These are phyloP conservation scores for Balanococcus diminutus DNA, from an alignment of 2,888 invertebrate species.

Conservation along the genomic window DNA sequence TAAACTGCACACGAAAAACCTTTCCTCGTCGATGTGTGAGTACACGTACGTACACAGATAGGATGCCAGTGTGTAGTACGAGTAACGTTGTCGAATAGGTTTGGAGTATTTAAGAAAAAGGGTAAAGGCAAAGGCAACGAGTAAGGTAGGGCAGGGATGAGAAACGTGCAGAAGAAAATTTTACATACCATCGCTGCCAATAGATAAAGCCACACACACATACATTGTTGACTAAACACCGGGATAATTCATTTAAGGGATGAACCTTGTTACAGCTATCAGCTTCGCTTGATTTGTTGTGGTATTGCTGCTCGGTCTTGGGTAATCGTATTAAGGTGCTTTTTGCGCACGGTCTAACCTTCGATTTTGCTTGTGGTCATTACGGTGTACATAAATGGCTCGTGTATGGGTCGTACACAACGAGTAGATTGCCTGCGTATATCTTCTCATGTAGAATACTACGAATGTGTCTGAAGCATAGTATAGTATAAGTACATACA, in stretches of 20 bases:
- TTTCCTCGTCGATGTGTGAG: not conserved
- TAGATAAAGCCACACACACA: slow-evolving; percentile 31
- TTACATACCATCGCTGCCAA: slow-evolving; percentile 28
- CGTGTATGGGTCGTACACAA: not conserved
- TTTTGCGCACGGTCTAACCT: slow-evolving; percentile 31
- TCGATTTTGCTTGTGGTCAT: slow-evolving; percentile 31
- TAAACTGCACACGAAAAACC: not conserved
- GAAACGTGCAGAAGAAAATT: not conserved
- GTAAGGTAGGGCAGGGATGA: not conserved
- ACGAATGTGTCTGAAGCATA: not conserved
- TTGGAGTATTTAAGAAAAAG: not conserved
- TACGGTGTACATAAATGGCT: not conserved
- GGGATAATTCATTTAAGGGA: slow-evolving; percentile 44
- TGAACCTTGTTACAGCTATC: slow-evolving; percentile 46
- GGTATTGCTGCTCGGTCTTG: not conserved
- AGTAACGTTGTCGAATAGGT: not conserved
- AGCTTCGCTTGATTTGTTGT: slow-evolving; percentile 44
- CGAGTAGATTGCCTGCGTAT: not conserved
- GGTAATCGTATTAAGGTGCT: slow-evolving; percentile 20
- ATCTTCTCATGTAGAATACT: not conserved
- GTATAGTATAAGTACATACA: too few species aligned
- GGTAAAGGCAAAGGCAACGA: not conserved
- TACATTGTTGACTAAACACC: slow-evolving; percentile 40
- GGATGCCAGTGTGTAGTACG: not conserved
- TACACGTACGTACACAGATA: not conserved